Conservation (phyloP, 2,113 vertebrate species). For the Columba janthina region DNA sequence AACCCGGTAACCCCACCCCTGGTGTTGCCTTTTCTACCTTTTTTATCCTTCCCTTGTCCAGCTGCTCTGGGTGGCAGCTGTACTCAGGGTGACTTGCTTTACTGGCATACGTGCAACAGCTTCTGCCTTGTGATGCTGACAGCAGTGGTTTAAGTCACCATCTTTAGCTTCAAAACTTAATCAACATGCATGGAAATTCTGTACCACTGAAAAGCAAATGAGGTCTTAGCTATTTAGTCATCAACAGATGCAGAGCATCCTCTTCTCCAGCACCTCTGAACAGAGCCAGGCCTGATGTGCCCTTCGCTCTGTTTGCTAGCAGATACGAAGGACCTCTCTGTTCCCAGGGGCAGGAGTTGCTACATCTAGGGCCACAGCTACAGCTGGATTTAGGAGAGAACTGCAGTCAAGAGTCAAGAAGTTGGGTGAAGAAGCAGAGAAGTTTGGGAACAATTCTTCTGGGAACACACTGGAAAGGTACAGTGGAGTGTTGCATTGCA, state of each 20-base stretch:
- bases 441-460: not conserved
- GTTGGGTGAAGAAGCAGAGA: not conserved
- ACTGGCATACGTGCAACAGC: not conserved
- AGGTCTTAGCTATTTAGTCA: not conserved
- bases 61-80: not conserved
- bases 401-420: not conserved
- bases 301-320: not conserved
- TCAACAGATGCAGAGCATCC: not conserved
- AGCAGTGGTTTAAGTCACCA: not conserved
- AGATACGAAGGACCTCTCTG: not conserved
- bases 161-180: not conserved
- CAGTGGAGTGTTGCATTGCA: not conserved
- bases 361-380: not conserved
- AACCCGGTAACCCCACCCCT: fast-evolving
- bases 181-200: not conserved
- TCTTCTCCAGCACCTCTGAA: not conserved
- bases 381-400: not conserved
- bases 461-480: not conserved
- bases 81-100: not conserved
- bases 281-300: not conserved
- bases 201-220: not conserved
- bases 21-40: no score
- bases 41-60: not conserved
- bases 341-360: not conserved
- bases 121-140: not conserved